Evolutionary conservation across 2,113 vertebrate genomes (phyloP).

Genomic region (Phylloscopus whistleri): DNA sequence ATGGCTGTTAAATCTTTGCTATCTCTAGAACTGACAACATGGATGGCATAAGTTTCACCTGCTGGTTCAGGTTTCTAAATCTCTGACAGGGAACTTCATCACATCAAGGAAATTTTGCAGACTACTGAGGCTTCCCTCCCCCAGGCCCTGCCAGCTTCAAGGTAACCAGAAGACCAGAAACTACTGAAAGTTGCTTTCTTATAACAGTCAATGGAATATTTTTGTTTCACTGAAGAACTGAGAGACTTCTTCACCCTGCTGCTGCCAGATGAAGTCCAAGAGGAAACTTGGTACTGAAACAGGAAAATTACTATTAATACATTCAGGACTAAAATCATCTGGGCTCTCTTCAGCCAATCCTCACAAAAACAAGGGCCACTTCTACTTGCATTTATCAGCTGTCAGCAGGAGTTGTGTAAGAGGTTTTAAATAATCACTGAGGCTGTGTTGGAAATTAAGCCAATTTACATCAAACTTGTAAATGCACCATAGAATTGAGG

Average conservation of each 20-base stretch:
- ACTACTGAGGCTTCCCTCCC: slow-evolving; percentile 62
- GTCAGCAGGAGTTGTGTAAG: not conserved
- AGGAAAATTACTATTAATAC: not conserved
- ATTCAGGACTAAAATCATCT: not conserved
- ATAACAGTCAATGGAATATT: slow-evolving; percentile 47
- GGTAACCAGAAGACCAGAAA: slow-evolving; percentile 59
- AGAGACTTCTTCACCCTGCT: slow-evolving; percentile 47
- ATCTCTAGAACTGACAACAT: slow-evolving; percentile 70
- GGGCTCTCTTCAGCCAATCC: slow-evolving; percentile 7
- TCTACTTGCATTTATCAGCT: slow-evolving; percentile 22
- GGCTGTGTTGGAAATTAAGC: not conserved
- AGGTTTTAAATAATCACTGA: not conserved
- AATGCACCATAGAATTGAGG: not conserved
- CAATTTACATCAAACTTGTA: not conserved
- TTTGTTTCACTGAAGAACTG: slow-evolving; percentile 33
- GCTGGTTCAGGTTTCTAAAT: slow-evolving; percentile 80
- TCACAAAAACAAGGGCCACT: not conserved
- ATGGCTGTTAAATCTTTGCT: slow-evolving; percentile 65
- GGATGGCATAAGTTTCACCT: slow-evolving; percentile 74
- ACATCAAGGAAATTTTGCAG: slow-evolving; percentile 76
- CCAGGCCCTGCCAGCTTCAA: slow-evolving; percentile 37
- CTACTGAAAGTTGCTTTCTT: slow-evolving; percentile 44
- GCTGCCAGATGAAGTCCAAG: slow-evolving; percentile 2
- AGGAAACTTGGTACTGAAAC: not conserved
- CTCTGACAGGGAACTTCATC: slow-evolving; percentile 85